A percentile compares a stretch with the other conserved stretches of the same genome.
Conservation (phyloP, 2,888 invertebrate genomes). For the Gnatocerus cornutus region DNA sequence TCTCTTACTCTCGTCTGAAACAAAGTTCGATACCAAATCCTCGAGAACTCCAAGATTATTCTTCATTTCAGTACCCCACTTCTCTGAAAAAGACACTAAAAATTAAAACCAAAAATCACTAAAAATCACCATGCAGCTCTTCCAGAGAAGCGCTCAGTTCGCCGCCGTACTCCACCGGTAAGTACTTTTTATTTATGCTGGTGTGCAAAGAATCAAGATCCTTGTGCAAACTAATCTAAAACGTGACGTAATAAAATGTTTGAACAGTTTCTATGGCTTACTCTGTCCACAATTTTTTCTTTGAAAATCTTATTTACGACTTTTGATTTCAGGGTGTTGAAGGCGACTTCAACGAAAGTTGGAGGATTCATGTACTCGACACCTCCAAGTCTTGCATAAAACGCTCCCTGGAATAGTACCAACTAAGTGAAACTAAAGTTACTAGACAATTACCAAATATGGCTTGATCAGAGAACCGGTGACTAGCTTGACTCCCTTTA, state of each 20-base stretch:
- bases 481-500: background rate
- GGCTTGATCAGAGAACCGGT: background rate
- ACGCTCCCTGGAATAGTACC: constrained; percentile 4
- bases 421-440: background rate
- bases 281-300: constrained; percentile 1
- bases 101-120: background rate
- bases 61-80: constrained; percentile 35
- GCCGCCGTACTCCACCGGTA: constrained; percentile 15
- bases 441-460: background rate
- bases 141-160: background rate
- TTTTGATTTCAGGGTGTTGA: background rate
- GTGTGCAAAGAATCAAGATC: constrained; percentile 18
- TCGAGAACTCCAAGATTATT: background rate
- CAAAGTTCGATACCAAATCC: constrained; percentile 8
- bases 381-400: constrained; percentile 10
- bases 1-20: constrained; percentile 11
- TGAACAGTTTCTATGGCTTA: background rate
- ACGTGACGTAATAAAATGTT: background rate
- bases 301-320: background rate
- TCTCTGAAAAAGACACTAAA: background rate
- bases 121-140: constrained; percentile 14
- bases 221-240: constrained; percentile 6
- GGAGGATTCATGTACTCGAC: constrained; percentile 18
- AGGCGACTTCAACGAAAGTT: constrained; percentile 1
- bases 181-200: background rate